phyloP scores from a whole-genome alignment of 2,888 invertebrate species.

The Leptogaster cylindrica region DNA sequence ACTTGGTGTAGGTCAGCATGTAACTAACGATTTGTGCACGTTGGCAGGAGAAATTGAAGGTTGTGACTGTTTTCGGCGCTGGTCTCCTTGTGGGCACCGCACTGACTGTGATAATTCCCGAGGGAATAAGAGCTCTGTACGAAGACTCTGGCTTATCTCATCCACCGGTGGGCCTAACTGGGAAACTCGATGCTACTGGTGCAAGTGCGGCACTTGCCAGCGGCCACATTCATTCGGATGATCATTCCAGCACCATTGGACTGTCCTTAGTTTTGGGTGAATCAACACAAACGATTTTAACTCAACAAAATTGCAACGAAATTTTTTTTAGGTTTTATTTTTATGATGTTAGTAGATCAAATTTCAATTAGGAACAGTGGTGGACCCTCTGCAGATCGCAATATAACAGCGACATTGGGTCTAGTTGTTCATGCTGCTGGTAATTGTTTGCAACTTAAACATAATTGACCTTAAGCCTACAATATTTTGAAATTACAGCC shows the following conservation, averaged over 20 bases:
- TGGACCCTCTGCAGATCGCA: constrained; percentile 69
- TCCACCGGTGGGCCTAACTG: not conserved
- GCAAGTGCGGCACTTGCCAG: not conserved
- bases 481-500: constrained; percentile 64
- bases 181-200: not conserved
- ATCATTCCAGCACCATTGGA: constrained; percentile 72
- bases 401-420: constrained; percentile 94
- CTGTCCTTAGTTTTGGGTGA: constrained; percentile 84
- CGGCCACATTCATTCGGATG: constrained; percentile 45
- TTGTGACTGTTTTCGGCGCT: constrained; percentile 94
- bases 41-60: constrained; percentile 88
- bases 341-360: constrained; percentile 97
- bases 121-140: constrained; percentile 89
- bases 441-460: constrained; percentile 56
- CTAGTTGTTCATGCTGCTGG: constrained; percentile 97
- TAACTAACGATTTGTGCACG: not conserved
- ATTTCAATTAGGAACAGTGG: constrained; percentile 67
- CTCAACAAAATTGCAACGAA: not conserved
- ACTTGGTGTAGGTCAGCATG: not conserved
- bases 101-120: constrained; percentile 96
- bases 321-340: constrained; percentile 81
- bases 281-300: not conserved
- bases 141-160: constrained; percentile 55
- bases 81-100: constrained; percentile 97
- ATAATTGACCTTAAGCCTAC: constrained; percentile 7